Percentiles rank a stretch among this genome's conserved stretches.
Conservation (phyloP, 53 echinoderm and acorn worm species). For the Paelopatides confundens region DNA sequence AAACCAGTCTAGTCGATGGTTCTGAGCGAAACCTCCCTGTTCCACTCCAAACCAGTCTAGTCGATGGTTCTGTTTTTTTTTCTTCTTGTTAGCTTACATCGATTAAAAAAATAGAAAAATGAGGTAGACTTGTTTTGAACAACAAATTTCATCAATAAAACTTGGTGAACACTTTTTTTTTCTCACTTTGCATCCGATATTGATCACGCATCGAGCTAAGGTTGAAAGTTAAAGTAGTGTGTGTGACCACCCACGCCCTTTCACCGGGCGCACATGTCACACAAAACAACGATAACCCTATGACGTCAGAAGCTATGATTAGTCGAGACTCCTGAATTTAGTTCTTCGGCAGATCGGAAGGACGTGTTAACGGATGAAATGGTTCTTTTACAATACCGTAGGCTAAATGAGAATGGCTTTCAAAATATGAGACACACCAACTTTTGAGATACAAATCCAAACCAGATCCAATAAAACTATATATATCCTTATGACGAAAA, state of each 20-base stretch:
- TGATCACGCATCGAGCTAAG: conserved; percentile 43
- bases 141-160: conserved; percentile 53
- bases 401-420: conserved; percentile 1
- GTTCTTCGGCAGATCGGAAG: background rate
- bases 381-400: background rate
- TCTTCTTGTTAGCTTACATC: conserved; percentile 24
- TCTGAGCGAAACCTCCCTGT: background rate
- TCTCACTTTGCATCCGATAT: conserved; percentile 35
- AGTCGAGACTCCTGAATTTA: background rate
- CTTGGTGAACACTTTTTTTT: conserved; percentile 42
- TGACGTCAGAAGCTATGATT: background rate
- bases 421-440: background rate
- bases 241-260: background rate
- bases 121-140: conserved; percentile 55
- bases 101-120: conserved; percentile 42
- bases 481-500: background rate
- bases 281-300: background rate
- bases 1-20: conserved; percentile 38
- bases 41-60: conserved; percentile 32
- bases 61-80: conserved; percentile 7
- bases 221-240: conserved; percentile 3
- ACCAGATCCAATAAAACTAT: background rate
- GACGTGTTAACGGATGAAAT: background rate
- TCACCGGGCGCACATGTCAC: background rate
- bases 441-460: background rate